phyloP scores from a whole-genome alignment of 2,888 invertebrate species.

The Trachelus troglodyta region DNA sequence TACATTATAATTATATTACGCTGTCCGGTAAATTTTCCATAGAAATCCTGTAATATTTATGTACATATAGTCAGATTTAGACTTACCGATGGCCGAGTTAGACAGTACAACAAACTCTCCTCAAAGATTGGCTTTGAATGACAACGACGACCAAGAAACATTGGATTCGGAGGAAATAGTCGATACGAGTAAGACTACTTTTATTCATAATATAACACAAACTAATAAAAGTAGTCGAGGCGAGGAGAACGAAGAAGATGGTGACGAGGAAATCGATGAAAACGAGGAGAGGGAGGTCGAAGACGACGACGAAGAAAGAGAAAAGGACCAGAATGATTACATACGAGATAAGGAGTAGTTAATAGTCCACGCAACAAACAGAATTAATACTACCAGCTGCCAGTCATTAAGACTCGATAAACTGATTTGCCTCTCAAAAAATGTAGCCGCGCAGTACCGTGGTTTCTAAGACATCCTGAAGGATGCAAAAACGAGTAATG shows the following conservation, averaged over 20 bases:
- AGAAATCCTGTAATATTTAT: no score
- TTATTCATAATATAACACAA: conserved; percentile 57
- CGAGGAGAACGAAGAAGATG: no score
- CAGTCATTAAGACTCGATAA: conserved; percentile 40
- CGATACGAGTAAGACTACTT: conserved; percentile 50
- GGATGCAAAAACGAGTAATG: conserved; percentile 72
- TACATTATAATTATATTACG: no score
- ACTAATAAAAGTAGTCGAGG: neutral
- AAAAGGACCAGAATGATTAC: no score
- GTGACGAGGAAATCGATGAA: no score
- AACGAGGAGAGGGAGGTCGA: conserved; percentile 24
- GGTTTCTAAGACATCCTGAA: conserved; percentile 69
- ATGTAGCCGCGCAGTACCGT: conserved; percentile 44
- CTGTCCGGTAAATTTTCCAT: no score
- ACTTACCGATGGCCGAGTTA: conserved; percentile 55
- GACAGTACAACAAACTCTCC: conserved; percentile 60
- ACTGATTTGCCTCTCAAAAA: conserved; percentile 44
- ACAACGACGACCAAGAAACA: conserved; percentile 52
- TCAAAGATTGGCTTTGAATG: conserved; percentile 53
- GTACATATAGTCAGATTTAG: conserved; percentile 30
- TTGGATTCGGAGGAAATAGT: conserved; percentile 57
- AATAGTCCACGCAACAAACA: no score
- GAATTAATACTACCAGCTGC: conserved; percentile 25
- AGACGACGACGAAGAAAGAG: conserved; percentile 17
- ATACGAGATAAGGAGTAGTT: no score